phyloP scores from a whole-genome alignment of 2,888 invertebrate species.

The Timema cristinae region DNA sequence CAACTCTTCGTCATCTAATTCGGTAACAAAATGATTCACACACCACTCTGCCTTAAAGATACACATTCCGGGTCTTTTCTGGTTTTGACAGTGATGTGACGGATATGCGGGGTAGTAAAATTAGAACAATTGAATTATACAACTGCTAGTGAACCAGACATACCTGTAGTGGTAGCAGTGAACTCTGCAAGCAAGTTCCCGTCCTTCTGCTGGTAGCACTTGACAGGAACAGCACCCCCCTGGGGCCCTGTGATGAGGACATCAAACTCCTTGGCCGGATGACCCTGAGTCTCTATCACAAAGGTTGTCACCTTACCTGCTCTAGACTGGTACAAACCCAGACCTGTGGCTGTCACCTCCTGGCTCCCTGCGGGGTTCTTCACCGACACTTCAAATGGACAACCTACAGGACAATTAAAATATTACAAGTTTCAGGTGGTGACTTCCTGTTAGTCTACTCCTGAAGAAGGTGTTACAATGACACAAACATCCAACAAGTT shows the following conservation, averaged over 20 bases:
- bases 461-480: too few relatives aligned
- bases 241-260: constrained; percentile 83
- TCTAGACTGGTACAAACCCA: constrained; percentile 81
- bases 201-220: constrained; percentile 95
- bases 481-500: too few relatives aligned
- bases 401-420: constrained; percentile 42
- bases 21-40: too few relatives aligned
- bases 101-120: too few relatives aligned
- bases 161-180: constrained; percentile 65
- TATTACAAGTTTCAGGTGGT: background rate
- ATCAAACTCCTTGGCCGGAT: constrained; percentile 83
- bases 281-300: constrained; percentile 81
- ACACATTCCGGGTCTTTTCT: too few relatives aligned
- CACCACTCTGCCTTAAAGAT: too few relatives aligned
- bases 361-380: constrained; percentile 63
- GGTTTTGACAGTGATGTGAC: too few relatives aligned
- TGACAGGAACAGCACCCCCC: constrained; percentile 76
- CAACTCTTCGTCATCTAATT: too few relatives aligned
- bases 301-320: constrained; percentile 80
- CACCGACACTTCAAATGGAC: constrained; percentile 57
- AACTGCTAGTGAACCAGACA: too few relatives aligned
- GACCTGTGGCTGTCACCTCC: constrained; percentile 71
- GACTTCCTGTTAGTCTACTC: too few relatives aligned
- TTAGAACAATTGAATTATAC: too few relatives aligned
- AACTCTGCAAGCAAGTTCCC: constrained; percentile 94